Evolutionary conservation across 2,113 vertebrate genomes (phyloP), one percentile per base, ranked within the genome.

Genomic region (Poeciliopsis prolifica): DNA sequence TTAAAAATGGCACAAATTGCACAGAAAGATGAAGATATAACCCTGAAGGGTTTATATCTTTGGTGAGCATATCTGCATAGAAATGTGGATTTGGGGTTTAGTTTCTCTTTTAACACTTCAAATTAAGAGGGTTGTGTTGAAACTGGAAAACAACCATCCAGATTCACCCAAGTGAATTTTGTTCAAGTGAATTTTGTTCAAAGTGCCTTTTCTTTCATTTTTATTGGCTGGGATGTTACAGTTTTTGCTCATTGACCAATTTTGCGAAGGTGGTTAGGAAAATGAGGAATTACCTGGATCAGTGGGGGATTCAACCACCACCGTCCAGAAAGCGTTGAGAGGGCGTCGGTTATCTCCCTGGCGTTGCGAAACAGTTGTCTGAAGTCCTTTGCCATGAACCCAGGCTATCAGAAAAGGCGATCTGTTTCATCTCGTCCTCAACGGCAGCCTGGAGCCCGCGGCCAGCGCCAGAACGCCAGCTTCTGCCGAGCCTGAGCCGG

Each of bases 351-450:
- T 78, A 99, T 92, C 80, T 90, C 74, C 77, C 78, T 90, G 37
- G 95, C 93, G 72, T 95, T 91, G 76, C 92, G 93, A 4, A 26
- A 1, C 88, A 99, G 87, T 33, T 37, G 24, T 71, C 95, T 94
- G 90, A 98, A 95, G 92, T 97, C 96, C 80, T 89, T 96, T 87
- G 92, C 30, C 78, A 93, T 92, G 89, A 95, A 98, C 37, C 95
- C 68, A 95, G 65, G 51, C 69, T 85, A 0, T 86, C 61, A 3
- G 92, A 80, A 14, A 97, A 95, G 48, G 96, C 96, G n/a, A 99
- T 95, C 65, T 94, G 82, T 61, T 89, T 84, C 54, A 99, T 94
- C 83, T 99, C 96, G 0, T 86, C 54, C 72, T 86, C 77, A 28
- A 95, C 91, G 0, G 95, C 95, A 0, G 77, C 65, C 73, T 95